Base-by-base conservation (phyloP, 2,797 vertebrate species). In the Oreochromis grahami region DNA sequence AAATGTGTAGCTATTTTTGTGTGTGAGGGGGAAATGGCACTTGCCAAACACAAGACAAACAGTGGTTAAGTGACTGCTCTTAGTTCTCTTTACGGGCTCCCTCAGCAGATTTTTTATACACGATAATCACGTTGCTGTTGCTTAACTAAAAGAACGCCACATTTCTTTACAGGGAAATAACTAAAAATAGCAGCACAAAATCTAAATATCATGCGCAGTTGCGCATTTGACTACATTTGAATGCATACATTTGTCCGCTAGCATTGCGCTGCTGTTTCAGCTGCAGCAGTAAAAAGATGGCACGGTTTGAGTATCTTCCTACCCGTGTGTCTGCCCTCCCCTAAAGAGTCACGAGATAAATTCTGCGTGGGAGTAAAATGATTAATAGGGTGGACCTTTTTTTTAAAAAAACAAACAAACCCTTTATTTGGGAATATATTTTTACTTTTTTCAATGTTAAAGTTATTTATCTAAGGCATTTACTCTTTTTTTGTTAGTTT, bases 181-280 rank as follows among this genome's bases (percentile, higher is more conserved):
- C 45, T 74, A 34, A 74, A 74, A 50, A 50, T 32, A 50, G 26
- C 1, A 4, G 9, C 68, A n/a, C 3, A 24, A 24, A 13, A 53
- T 53, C n/a, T 53, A 7, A 53, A 24, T 53, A 53, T 53, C n/a
- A 6, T 12, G 10, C 3, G n/a, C 51, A 53, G 52, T 7, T 21
- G 19, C 52, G 24, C 45, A 74, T 74, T 74, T 74, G 43, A 50
- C 26, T 72, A 72, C 41, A 48, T 72, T 48, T 72, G 43, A 48
- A 17, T 29, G 4, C 24, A 29, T 19, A 32, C 4, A 32, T n/a
- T 63, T 63, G 32, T 32, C 10, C n/a, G 26, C 4, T 32, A 8
- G 43, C 10, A 19, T 74, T 50, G 5, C 5, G 32, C 68, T 32
- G 24, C 41, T 19, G 68, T 52, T 4, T 36, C n/a, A 10, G 41